phyloP scores from a whole-genome alignment of 2,888 invertebrate genomes.

The Agonum fuliginosum region DNA sequence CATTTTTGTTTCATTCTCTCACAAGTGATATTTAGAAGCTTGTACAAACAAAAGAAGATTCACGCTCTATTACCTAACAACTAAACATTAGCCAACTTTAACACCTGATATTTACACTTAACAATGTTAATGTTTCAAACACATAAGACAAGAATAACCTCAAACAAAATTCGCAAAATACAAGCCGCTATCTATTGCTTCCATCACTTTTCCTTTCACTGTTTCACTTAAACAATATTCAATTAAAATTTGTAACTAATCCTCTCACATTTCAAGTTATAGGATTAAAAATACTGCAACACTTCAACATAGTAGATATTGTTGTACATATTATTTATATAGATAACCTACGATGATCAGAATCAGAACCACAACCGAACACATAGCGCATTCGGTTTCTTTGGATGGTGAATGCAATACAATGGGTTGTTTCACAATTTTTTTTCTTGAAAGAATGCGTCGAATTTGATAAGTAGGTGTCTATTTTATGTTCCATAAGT shows the following conservation, averaged over 20 bases:
- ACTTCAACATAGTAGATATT: no score
- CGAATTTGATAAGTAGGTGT: no score
- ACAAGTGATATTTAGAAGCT: not conserved
- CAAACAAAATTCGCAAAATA: conserved; percentile 1
- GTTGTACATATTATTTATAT: no score
- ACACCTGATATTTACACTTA: not conserved
- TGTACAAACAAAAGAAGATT: not conserved
- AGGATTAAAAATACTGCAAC: not conserved
- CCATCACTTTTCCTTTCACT: conserved; percentile 3
- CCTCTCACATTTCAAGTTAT: conserved; percentile 3
- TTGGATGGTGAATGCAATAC: no score
- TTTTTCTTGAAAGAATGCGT: no score
- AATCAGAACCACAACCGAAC: no score
- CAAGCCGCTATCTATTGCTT: not conserved
- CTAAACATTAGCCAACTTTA: not conserved
- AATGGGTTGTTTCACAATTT: no score
- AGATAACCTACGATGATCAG: no score
- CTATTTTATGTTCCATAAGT: no score
- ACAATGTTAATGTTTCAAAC: no score
- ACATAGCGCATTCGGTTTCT: no score
- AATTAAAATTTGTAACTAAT: not conserved
- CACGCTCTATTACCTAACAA: not conserved
- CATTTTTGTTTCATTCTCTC: not conserved
- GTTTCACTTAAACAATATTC: conserved; percentile 18
- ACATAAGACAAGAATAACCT: not conserved